A percentile compares a stretch with the other conserved stretches of the same genome.
Evolutionary conservation across 1,140 invertebrate species (phyloP).

Genomic region (Subanguina moxae): DNA sequence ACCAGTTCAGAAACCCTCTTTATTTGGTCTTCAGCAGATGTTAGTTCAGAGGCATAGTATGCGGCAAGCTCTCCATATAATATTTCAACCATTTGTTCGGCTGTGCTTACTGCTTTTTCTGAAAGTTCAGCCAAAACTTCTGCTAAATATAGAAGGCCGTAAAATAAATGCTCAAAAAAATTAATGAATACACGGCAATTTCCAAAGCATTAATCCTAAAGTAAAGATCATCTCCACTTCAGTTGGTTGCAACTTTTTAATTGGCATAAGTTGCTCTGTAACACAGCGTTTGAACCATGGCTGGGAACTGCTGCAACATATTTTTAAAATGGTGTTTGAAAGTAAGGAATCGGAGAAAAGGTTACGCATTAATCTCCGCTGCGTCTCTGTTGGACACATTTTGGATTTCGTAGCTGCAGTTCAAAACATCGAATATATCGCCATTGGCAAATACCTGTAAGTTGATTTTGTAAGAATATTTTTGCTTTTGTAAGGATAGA

Average conservation of each 20-base stretch:
- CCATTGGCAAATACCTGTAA: constrained; percentile 27
- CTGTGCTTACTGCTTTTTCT: constrained; percentile 9
- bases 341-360: constrained; percentile 9
- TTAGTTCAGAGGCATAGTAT: constrained; percentile 12
- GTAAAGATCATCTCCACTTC: constrained; percentile 28
- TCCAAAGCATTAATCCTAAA: constrained; percentile 23
- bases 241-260: constrained; percentile 20
- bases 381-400: constrained; percentile 2
- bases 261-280: constrained; percentile 9
- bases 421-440: constrained; percentile 21
- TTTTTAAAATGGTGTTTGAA: not conserved
- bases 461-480: constrained; percentile 6
- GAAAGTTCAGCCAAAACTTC: constrained; percentile 8
- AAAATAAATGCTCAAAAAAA: not conserved
- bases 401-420: constrained; percentile 20
- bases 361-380: not conserved
- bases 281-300: constrained; percentile 21
- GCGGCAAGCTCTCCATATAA: constrained; percentile 10
- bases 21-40: constrained; percentile 15
- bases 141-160: not conserved
- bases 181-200: constrained; percentile 14
- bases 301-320: constrained; percentile 15
- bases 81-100: constrained; percentile 19
- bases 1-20: constrained; percentile 26
- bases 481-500: not conserved